Percentiles rank a stretch among this genome's conserved stretches.
Conservation (phyloP, 2,797 vertebrate species). For the Fistularia commersonii region DNA sequence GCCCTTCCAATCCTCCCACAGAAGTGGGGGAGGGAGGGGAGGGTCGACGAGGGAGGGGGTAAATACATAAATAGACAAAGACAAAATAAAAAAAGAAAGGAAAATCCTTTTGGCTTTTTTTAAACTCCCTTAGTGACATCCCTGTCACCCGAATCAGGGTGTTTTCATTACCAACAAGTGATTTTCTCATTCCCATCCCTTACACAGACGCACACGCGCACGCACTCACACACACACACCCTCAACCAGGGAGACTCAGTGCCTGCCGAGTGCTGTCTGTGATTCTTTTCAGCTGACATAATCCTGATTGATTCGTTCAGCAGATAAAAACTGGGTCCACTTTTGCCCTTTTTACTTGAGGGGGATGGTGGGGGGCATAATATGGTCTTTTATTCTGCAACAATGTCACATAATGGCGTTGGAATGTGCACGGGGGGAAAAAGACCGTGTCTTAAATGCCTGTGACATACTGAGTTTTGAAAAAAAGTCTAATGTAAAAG, state of each 20-base stretch:
- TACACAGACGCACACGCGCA: conserved; percentile 32
- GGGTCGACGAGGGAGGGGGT: conserved; percentile 19
- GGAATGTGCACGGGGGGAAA: conserved; percentile 86
- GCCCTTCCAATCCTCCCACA: conserved; percentile 78
- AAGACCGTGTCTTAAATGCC: conserved; percentile 93
- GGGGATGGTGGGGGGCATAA: conserved; percentile 73
- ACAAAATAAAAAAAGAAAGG: background rate
- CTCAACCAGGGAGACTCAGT: conserved; percentile 37
- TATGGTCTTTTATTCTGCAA: conserved; percentile 97
- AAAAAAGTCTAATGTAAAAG: conserved; percentile 85
- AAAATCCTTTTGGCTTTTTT: conserved; percentile 41
- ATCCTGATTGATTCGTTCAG: conserved; percentile 99
- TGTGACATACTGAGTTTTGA: conserved; percentile 85
- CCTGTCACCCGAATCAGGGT: conserved; percentile 78
- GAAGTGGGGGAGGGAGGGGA: conserved; percentile 39
- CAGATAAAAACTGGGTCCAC: conserved; percentile 99
- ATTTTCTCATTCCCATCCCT: conserved; percentile 62
- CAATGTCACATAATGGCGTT: conserved; percentile 98
- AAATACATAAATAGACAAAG: conserved; percentile 62
- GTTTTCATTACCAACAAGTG: conserved; percentile 85
- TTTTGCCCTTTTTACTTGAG: conserved; percentile 94
- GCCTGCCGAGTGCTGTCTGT: conserved; percentile 85
- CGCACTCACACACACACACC: conserved; percentile 27
- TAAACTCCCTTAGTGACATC: conserved; percentile 75
- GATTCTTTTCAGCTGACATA: conserved; percentile 99